A percentile compares a stretch with the other conserved stretches of the same genome.
phyloP scores from a whole-genome alignment of 1,140 invertebrate species.

The Lithobius niger region DNA sequence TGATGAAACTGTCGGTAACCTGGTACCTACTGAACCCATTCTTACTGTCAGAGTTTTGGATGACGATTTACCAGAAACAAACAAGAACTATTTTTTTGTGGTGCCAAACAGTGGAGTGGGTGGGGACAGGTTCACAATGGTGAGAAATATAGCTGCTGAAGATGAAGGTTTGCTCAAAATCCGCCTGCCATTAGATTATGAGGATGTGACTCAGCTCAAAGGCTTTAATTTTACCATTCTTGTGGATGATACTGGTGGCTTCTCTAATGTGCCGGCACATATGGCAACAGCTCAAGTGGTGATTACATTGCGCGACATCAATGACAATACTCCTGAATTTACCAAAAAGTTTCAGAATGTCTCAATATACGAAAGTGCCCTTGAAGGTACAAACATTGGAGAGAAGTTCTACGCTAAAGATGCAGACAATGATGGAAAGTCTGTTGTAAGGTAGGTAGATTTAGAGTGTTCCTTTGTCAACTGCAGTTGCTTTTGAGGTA shows the following conservation, averaged over 20 bases:
- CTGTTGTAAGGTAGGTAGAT: conserved; percentile 21
- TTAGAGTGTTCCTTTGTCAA: no score
- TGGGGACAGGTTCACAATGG: background rate
- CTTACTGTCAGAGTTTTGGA: conserved; percentile 7
- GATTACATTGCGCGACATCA: conserved; percentile 65
- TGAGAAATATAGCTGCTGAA: background rate
- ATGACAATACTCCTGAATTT: conserved; percentile 76
- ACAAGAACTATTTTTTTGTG: conserved; percentile 22
- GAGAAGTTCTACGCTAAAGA: conserved; percentile 28
- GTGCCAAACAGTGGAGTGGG: conserved; percentile 1
- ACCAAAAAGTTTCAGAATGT: conserved; percentile 36
- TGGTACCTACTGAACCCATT: background rate
- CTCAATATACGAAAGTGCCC: conserved; percentile 24
- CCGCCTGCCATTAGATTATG: conserved; percentile 30
- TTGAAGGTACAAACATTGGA: conserved; percentile 24
- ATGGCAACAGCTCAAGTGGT: conserved; percentile 42
- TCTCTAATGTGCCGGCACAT: conserved; percentile 18
- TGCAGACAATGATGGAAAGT: conserved; percentile 28
- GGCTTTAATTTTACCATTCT: conserved; percentile 32
- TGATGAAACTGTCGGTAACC: conserved; percentile 26
- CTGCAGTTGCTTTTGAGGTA: no score
- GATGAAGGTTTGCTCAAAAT: background rate
- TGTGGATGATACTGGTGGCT: conserved; percentile 31
- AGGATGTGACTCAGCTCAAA: conserved; percentile 29
- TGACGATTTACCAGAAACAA: conserved; percentile 8